These are phyloP conservation scores for Athene cunicularia DNA, from an alignment of 2,113 vertebrate species.

Conservation along the genomic window DNA sequence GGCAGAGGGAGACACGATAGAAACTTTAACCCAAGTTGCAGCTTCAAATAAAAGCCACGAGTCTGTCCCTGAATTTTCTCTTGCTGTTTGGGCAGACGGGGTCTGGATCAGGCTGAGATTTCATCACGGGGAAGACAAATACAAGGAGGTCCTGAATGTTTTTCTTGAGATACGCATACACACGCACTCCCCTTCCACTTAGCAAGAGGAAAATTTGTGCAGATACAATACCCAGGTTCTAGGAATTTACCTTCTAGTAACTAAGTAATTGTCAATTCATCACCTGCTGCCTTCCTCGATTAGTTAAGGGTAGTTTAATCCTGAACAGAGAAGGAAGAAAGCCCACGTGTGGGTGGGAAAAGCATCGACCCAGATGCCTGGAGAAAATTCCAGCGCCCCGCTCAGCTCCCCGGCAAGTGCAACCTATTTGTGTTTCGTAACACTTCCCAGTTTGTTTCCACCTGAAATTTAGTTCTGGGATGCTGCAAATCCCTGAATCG, in stretches of 20 bases:
- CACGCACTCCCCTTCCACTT: fast-evolving
- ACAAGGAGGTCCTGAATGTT: neutral
- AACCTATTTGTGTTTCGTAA: neutral
- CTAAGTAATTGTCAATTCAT: neutral
- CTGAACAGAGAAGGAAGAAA: neutral
- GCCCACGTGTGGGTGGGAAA: fast-evolving
- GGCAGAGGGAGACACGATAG: neutral
- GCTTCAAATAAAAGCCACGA: neutral
- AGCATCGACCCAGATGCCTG: neutral
- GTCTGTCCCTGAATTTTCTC: neutral
- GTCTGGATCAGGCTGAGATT: fast-evolving
- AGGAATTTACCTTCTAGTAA: neutral
- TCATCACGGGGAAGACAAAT: neutral
- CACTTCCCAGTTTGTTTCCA: neutral
- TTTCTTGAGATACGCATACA: fast-evolving
- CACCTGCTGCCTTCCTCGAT: neutral
- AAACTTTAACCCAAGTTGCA: neutral
- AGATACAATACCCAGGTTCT: fast-evolving
- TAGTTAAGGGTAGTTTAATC: neutral
- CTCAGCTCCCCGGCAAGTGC: neutral
- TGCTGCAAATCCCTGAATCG: neutral
- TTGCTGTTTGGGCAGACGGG: neutral
- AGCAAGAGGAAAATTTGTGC: neutral
- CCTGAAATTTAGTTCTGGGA: neutral
- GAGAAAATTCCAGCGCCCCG: conserved; percentile 39